phyloP scores from a whole-genome alignment of 2,113 vertebrate species.

The Saimiri boliviensis region DNA sequence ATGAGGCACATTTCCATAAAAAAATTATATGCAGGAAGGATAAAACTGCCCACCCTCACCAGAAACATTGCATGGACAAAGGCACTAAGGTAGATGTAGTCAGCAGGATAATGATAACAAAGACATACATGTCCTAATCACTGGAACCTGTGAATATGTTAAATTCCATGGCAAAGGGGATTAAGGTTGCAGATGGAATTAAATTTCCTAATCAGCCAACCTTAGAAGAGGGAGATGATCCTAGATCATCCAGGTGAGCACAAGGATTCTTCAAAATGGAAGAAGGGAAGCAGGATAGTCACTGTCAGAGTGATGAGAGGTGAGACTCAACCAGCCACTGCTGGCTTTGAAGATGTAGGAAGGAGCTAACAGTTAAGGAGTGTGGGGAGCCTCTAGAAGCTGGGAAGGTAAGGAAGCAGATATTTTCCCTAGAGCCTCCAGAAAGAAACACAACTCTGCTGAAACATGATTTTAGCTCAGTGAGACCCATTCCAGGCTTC shows the following conservation, averaged over 20 bases:
- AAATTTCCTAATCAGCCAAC: background rate
- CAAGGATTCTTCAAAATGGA: background rate
- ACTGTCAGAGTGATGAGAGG: background rate
- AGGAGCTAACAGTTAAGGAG: background rate
- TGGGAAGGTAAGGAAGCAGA: background rate
- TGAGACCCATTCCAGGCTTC: background rate
- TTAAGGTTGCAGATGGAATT: background rate
- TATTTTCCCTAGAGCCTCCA: background rate
- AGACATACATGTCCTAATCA: background rate
- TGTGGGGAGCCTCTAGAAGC: rapidly evolving
- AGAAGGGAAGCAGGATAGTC: background rate
- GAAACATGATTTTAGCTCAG: background rate
- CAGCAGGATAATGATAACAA: background rate
- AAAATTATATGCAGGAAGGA: background rate
- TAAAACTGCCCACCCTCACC: background rate
- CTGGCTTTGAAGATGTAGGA: background rate
- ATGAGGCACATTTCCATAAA: background rate
- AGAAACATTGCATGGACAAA: background rate
- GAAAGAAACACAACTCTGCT: background rate
- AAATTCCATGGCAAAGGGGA: background rate
- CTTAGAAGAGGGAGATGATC: background rate
- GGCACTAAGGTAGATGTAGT: too few relatives aligned
- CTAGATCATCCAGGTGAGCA: background rate
- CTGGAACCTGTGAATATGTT: background rate
- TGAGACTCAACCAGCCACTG: background rate